Conservation (phyloP, 2,888 invertebrate genomes). For the Salpingus planirostris region DNA sequence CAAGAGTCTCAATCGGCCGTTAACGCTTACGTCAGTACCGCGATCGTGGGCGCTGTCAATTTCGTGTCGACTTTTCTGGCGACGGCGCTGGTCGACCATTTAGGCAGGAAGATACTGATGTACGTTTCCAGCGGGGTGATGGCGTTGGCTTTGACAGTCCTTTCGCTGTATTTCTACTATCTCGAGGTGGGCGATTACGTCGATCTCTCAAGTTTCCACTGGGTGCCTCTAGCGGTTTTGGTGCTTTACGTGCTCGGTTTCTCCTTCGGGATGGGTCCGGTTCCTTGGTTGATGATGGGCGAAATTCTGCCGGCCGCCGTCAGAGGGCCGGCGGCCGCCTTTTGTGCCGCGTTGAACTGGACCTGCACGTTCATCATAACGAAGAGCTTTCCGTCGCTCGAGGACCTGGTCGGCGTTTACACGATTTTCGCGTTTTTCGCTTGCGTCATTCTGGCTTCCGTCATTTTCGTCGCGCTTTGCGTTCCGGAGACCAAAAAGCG, state of each 20-base stretch:
- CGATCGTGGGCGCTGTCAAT: conserved; percentile 83
- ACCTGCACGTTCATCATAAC: conserved; percentile 82
- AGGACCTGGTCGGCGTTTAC: conserved; percentile 52
- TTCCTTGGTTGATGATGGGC: conserved; percentile 75
- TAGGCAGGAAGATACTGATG: conserved; percentile 80
- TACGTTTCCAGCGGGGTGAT: conserved; percentile 74
- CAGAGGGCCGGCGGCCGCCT: conserved; percentile 79
- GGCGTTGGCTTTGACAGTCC: conserved; percentile 58
- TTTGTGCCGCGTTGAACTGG: conserved; percentile 88
- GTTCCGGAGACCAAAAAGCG: conserved; percentile 92
- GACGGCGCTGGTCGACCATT: conserved; percentile 74
- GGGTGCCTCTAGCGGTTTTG: conserved; percentile 71
- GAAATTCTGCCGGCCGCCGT: conserved; percentile 83
- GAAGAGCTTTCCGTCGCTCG: conserved; percentile 68
- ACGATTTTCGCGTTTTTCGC: conserved; percentile 79
- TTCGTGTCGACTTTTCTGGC: conserved; percentile 82
- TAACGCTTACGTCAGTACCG: conserved; percentile 67
- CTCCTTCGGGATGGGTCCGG: conserved; percentile 70
- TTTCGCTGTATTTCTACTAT: conserved; percentile 73
- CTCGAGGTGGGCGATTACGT: conserved; percentile 49
- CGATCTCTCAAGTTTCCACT: conserved; percentile 54
- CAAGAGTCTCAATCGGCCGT: conserved; percentile 71
- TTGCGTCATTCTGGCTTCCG: conserved; percentile 57
- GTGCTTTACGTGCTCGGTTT: conserved; percentile 80
- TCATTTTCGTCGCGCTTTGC: conserved; percentile 71